Evolutionary conservation across 1,140 invertebrate species (phyloP), one percentile per base, ranked within the genome.

Genomic region (Thaumatotibia leucotreta): DNA sequence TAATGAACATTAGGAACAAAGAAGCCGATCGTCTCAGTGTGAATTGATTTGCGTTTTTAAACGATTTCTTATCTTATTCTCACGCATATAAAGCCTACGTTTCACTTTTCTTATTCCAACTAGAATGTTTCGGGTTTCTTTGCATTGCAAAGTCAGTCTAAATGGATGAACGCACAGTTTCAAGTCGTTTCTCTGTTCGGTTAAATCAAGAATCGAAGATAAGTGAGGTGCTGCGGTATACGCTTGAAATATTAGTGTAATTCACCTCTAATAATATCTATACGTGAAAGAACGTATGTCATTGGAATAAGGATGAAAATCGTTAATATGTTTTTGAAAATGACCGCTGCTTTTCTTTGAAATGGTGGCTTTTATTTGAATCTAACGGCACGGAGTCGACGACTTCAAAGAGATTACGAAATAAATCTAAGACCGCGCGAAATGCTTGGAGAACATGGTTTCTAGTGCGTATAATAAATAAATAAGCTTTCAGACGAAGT

Each of bases 1-100:
- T 84, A 84, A 86, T 84, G 84, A 84, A 83, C 83, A 86, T 86
- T 84, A 86, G 77, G 81, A 86, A 81, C 84, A 84, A 87, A 87
- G 78, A 77, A 80, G 77, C 79, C 80, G 81, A 87, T 85, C 81
- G 75, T 62, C 24, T 79, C 81, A 82, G 80, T 83, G 78, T 68
- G 80, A 84, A 83, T 79, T 78, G 74, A 79, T 77, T 66, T 69
- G 52, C 62, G 50, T 31, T 3, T 24, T 9, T 35, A 61, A 64
- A 14, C 67, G 27, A 77, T 76, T 68, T 63, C 69, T 50, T 73
- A 69, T 71, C 73, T 71, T 76, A 74, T 68, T 14, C n/a, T 20
- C 61, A 62, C 17, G 17, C 31, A 39, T 32, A 62, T 64, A 78
- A 69, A 65, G 75, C 70, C 70, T 61, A 72, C 64, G 68, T 70